These are phyloP conservation scores for Bombycilla garrulus DNA, from an alignment of 2,113 vertebrate species.

Conservation along the genomic window DNA sequence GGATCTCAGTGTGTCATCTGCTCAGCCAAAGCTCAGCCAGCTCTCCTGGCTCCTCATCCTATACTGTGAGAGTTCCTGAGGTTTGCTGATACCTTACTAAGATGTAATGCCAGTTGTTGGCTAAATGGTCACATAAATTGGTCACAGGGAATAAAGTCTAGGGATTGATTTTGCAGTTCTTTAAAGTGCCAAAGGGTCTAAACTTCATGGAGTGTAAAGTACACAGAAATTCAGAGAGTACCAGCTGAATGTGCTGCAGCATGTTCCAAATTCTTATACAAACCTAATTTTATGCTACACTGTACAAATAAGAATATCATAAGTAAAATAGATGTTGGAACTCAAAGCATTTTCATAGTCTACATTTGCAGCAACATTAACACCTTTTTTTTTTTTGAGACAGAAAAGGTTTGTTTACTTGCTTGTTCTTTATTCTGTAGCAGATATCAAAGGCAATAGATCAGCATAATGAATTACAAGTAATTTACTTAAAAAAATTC, in stretches of 20 bases:
- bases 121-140: neutral
- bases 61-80: neutral
- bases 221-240: neutral
- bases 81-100: neutral
- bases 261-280: neutral
- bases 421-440: neutral
- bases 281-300: neutral
- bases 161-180: neutral
- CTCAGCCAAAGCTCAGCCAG: neutral
- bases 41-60: neutral
- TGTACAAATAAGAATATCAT: neutral
- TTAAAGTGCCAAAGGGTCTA: neutral
- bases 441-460: neutral
- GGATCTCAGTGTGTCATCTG: neutral
- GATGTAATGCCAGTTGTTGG: neutral
- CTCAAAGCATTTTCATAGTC: neutral
- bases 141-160: neutral
- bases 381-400: neutral
- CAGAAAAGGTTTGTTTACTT: neutral
- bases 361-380: neutral
- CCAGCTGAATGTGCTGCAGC: neutral
- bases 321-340: neutral
- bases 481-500: neutral
- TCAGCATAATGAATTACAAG: neutral
- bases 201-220: neutral